These are phyloP conservation scores for Andrena camellia DNA, from an alignment of 2,888 invertebrate genomes.

Conservation along the genomic window DNA sequence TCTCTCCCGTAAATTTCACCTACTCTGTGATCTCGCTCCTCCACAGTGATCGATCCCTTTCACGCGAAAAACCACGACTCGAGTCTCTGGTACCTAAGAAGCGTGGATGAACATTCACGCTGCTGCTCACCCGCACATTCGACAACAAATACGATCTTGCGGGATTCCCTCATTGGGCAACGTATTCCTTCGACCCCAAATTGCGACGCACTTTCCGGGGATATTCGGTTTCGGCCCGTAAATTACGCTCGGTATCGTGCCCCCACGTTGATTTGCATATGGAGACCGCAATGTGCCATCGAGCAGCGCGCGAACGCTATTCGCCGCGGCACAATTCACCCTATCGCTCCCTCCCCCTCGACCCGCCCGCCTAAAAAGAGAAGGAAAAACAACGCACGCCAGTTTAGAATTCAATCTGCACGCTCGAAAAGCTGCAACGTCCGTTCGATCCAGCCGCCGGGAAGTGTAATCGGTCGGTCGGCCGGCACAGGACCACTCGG, in stretches of 20 bases:
- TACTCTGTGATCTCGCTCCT: neutral
- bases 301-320: slow-evolving; percentile 60
- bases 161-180: too few species aligned
- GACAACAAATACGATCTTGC: too few species aligned
- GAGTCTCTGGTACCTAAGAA: neutral
- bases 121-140: too few species aligned
- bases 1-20: neutral
- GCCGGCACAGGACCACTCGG: neutral
- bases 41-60: slow-evolving; percentile 3
- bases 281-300: slow-evolving; percentile 69
- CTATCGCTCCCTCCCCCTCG: neutral
- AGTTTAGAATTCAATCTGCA: slow-evolving; percentile 7
- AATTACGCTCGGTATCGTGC: slow-evolving; percentile 66
- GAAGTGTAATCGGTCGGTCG: neutral
- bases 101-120: neutral
- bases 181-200: neutral
- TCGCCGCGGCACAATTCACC: slow-evolving; percentile 55
- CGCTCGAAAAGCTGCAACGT: neutral
- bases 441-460: slow-evolving; percentile 1
- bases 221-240: slow-evolving; percentile 45
- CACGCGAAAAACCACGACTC: too few species aligned
- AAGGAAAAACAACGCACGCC: neutral
- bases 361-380: neutral
- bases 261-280: slow-evolving; percentile 74
- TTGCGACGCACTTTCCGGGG: neutral